Base-by-base conservation (phyloP, 2,888 invertebrate genomes). In the Drosophila affinis region DNA sequence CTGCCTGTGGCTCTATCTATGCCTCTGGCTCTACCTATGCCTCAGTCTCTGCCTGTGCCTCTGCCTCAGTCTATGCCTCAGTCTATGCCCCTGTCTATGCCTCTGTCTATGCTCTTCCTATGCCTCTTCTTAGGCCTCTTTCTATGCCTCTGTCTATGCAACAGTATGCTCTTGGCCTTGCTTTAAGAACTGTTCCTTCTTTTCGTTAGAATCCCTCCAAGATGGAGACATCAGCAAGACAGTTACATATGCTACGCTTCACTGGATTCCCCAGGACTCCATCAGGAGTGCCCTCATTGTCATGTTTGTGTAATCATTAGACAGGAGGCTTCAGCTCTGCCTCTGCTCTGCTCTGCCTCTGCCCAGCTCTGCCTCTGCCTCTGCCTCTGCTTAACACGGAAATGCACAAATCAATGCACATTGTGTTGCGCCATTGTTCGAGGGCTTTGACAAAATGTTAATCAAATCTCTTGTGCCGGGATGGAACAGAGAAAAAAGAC, bases 391-490 rank as follows among this genome's bases (percentile, higher is more conserved):
- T 18, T 18, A n/a, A n/a, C n/a, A 39, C 18, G 29, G 53, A 72
- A 55, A 54, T 63, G 62, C 62, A 62, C 71, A 71, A 72, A 58
- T 71, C 55, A 60, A 57, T 61, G 69, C 62, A 64, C n/a, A n/a
- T n/a, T n/a, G 48, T 68, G 21, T 45, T 45, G 27, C 27, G 21
- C 54, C n/a, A 51, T 64, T 51, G 49, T 64, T 68, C 45, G 53
- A 48, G 14, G 55, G 65, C 61, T 68, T 62, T 48, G 54, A 55
- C 52, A 51, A 77, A 77, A 77, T 74, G 74, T 64, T 86, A 83
- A 83, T 83, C 81, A 79, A 86, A 77, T 83, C 62, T 51, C 57
- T 17, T 44, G 61, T 34, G 24, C 10, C 14, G 14, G 21, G 9
- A 7, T 46, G 49, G 51, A 12, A 32, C 55, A 60, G 61, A 54